A percentile compares a stretch with the other conserved stretches of the same genome.
Conservation (phyloP, 2,113 vertebrate species). For the Porphyrio hochstetteri region DNA sequence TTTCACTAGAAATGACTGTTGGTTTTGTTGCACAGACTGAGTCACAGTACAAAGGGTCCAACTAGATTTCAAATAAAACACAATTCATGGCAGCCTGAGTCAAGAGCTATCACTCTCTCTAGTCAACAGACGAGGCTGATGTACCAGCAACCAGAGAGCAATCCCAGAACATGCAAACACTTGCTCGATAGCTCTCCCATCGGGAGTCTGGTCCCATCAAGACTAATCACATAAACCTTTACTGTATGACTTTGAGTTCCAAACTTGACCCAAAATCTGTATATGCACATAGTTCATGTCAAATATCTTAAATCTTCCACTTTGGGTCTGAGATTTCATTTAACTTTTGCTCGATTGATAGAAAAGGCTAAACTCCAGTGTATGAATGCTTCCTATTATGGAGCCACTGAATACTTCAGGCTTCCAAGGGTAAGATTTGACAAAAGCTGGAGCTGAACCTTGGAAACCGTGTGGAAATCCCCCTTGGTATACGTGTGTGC, state of each 20-base stretch:
- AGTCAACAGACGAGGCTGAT: background rate
- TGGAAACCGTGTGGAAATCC: background rate
- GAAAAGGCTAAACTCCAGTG: background rate
- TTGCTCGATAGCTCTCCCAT: background rate
- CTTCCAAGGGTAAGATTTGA: background rate
- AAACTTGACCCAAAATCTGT: background rate
- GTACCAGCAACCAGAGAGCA: background rate
- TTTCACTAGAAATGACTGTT: background rate
- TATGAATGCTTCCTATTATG: background rate
- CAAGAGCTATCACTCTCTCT: background rate
- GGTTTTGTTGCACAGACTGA: background rate
- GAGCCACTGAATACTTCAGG: background rate
- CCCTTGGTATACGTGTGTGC: background rate
- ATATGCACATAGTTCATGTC: background rate
- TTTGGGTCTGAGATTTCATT: background rate
- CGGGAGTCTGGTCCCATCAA: background rate
- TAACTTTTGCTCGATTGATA: background rate
- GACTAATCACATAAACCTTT: background rate
- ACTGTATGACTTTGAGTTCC: background rate
- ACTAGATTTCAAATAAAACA: slow-evolving; percentile 4
- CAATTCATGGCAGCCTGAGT: background rate
- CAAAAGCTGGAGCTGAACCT: background rate
- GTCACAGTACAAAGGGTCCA: background rate
- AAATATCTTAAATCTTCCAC: background rate
- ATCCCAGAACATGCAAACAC: background rate